Conservation (phyloP, 2,888 invertebrate species). For the Fragum sueziense region DNA sequence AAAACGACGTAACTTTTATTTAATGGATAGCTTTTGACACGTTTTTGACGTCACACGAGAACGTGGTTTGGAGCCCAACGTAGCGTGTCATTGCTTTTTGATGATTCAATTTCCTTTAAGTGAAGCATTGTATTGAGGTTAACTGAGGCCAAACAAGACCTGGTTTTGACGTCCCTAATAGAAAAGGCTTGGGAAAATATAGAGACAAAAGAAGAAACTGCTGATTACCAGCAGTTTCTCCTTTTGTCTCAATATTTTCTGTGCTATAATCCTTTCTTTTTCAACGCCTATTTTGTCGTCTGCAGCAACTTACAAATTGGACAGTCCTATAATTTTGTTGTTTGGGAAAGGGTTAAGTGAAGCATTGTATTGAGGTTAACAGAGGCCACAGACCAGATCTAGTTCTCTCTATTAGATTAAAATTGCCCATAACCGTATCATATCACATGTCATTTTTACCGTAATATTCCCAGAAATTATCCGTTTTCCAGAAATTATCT, state of each 20-base stretch:
- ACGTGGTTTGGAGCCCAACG: slow-evolving; percentile 35
- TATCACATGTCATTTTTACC: background rate
- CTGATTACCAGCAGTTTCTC: too few species aligned
- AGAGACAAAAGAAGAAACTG: too few species aligned
- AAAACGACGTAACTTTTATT: too few species aligned
- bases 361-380: slow-evolving; percentile 3
- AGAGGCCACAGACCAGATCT: background rate
- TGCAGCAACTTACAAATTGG: too few species aligned
- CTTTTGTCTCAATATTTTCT: too few species aligned
- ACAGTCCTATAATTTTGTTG: too few species aligned
- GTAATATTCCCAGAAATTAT: background rate
- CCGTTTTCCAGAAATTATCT: too few species aligned
- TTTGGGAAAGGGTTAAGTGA: too few species aligned
- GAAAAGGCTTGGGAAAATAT: slow-evolving; percentile 18
- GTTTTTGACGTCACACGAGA: too few species aligned
- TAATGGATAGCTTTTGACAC: too few species aligned
- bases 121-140: slow-evolving; percentile 8
- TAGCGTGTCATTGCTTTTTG: slow-evolving; percentile 46
- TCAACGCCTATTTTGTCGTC: too few species aligned
- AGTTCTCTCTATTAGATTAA: slow-evolving; percentile 19
- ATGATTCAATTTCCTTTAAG: slow-evolving; percentile 41
- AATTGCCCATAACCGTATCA: slow-evolving; percentile 3
- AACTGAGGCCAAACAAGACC: background rate
- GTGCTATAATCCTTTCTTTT: too few species aligned
- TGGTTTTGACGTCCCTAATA: background rate